These are phyloP conservation scores for Brachyhypopomus gauderio DNA, from an alignment of 2,113 vertebrate species.

Conservation along the genomic window DNA sequence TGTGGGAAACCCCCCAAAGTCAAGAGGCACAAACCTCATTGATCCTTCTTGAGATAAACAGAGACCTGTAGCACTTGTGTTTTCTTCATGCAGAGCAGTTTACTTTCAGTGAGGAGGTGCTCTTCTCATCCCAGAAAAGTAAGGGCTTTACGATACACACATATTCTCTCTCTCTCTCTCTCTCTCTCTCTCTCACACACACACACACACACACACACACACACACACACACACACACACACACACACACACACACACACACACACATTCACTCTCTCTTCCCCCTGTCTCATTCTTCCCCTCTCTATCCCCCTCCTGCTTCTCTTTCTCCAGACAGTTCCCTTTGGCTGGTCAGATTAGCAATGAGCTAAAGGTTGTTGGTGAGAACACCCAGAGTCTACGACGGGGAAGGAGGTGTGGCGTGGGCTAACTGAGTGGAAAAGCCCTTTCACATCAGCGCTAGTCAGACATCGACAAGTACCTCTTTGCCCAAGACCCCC, in stretches of 20 bases:
- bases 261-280: no score
- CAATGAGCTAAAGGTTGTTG: constrained; percentile 44
- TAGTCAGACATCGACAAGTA: constrained; percentile 55
- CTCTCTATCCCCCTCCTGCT: constrained; percentile 18
- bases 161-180: neutral
- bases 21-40: neutral
- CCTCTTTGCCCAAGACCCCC: constrained; percentile 53
- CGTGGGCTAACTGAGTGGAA: constrained; percentile 55
- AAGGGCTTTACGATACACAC: neutral
- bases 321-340: constrained; percentile 41
- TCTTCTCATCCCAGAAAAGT: constrained; percentile 17
- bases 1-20: neutral
- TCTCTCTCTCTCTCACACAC: neutral
- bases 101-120: neutral
- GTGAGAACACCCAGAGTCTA: constrained; percentile 71
- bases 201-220: no score
- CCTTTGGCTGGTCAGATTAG: constrained; percentile 60
- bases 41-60: neutral
- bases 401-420: constrained; percentile 49
- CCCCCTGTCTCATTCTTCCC: neutral
- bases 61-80: neutral
- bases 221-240: no score
- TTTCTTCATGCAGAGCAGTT: neutral
- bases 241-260: no score
- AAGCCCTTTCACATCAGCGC: constrained; percentile 62